phyloP scores from a whole-genome alignment of 2,113 vertebrate species.

The Phylloscopus trochilus region DNA sequence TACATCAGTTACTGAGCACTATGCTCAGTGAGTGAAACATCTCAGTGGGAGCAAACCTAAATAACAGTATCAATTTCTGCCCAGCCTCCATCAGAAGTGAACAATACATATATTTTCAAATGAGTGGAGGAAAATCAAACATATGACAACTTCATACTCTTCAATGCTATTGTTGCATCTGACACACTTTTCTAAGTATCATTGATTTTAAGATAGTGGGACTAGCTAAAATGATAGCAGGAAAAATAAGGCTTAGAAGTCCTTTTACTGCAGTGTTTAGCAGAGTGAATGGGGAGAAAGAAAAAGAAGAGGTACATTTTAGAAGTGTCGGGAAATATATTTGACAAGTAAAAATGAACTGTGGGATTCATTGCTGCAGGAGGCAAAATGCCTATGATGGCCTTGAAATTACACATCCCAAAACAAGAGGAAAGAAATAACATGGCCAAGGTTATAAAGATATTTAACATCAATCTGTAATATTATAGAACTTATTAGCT shows the following conservation, averaged over 20 bases:
- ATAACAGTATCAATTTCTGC: background rate
- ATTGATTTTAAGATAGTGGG: background rate
- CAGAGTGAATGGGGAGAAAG: background rate
- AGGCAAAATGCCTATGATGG: background rate
- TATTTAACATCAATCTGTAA: background rate
- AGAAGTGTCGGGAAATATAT: background rate
- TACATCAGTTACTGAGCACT: background rate
- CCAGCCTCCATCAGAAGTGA: background rate
- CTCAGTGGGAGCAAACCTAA: background rate
- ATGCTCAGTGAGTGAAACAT: background rate
- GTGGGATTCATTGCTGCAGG: background rate
- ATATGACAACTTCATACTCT: background rate
- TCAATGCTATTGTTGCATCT: background rate
- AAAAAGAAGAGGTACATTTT: background rate
- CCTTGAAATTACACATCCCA: background rate
- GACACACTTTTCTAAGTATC: background rate
- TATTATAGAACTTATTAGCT: background rate
- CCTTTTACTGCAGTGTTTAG: background rate
- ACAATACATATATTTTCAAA: background rate
- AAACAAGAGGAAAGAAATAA: background rate
- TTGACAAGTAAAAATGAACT: background rate
- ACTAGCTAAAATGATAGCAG: background rate
- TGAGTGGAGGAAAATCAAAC: background rate
- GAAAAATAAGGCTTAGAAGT: background rate
- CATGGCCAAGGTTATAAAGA: background rate